phyloP scores from a whole-genome alignment of 2,797 vertebrate species.

The Syngnathus rostellatus region DNA sequence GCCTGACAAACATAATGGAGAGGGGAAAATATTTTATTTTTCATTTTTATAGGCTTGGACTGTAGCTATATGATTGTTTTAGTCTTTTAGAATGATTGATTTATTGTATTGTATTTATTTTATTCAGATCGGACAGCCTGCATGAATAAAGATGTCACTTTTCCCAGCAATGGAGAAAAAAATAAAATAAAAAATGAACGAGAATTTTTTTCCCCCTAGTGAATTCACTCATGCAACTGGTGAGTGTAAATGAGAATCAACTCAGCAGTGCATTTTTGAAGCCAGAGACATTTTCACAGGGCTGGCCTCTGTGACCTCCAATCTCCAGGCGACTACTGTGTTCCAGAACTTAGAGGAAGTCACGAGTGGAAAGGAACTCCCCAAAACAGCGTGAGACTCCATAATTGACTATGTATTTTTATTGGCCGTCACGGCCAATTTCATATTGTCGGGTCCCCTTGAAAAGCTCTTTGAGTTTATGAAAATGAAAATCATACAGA shows the following conservation, averaged over 20 bases:
- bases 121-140: not conserved
- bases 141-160: not conserved
- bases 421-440: no score
- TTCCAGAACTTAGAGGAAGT: slow-evolving; percentile 45
- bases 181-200: slow-evolving; percentile 25
- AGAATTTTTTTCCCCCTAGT: slow-evolving; percentile 42
- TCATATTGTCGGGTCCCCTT: no score
- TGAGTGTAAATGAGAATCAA: slow-evolving; percentile 61
- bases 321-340: slow-evolving; percentile 61
- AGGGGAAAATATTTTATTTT: not conserved
- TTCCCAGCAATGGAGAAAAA: slow-evolving; percentile 33
- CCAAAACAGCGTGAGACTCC: slow-evolving; percentile 27
- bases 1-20: not conserved
- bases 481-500: no score
- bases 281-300: slow-evolving; percentile 53
- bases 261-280: slow-evolving; percentile 37
- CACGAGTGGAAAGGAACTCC: slow-evolving; percentile 39
- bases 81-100: no score
- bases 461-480: no score
- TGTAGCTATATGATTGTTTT: no score
- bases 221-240: slow-evolving; percentile 61
- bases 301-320: slow-evolving; percentile 55
- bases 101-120: not conserved
- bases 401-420: slow-evolving; percentile 23
- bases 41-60: no score